Percentiles rank a stretch among this genome's conserved stretches.
Evolutionary conservation across 2,113 vertebrate species (phyloP).

Genomic region (Pygoscelis adeliae): DNA sequence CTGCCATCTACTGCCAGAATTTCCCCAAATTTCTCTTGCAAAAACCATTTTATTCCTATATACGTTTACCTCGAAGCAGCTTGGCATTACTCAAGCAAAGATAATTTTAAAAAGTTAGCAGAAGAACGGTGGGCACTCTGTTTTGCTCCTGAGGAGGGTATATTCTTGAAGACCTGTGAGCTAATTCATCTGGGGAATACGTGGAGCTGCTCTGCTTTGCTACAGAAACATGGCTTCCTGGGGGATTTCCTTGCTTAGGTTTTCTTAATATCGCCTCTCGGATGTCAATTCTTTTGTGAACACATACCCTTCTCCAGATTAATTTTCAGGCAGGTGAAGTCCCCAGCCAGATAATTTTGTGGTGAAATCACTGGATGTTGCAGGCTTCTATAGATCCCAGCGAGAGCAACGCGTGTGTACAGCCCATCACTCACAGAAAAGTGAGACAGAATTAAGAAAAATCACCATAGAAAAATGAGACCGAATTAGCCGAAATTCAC

Average conservation of each 20-base stretch:
- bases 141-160: not conserved
- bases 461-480: constrained; percentile 6
- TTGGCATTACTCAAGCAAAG: not conserved
- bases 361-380: constrained; percentile 15
- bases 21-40: not conserved
- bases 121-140: not conserved
- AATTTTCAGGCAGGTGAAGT: not conserved
- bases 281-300: not conserved
- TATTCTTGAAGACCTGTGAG: not conserved
- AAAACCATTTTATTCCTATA: not conserved
- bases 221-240: not conserved
- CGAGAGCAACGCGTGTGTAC: accelerated
- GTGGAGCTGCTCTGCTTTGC: not conserved
- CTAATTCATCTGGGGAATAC: not conserved
- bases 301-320: not conserved
- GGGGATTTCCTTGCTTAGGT: not conserved
- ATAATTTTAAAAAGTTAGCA: not conserved
- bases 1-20: not conserved
- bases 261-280: not conserved
- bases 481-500: not conserved
- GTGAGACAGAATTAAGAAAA: constrained; percentile 5
- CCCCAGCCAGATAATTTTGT: not conserved
- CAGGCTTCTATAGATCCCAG: not conserved
- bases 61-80: not conserved
- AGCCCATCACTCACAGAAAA: not conserved